phyloP scores from a whole-genome alignment of 2,888 invertebrate genomes.

The Andrena dorsata region DNA sequence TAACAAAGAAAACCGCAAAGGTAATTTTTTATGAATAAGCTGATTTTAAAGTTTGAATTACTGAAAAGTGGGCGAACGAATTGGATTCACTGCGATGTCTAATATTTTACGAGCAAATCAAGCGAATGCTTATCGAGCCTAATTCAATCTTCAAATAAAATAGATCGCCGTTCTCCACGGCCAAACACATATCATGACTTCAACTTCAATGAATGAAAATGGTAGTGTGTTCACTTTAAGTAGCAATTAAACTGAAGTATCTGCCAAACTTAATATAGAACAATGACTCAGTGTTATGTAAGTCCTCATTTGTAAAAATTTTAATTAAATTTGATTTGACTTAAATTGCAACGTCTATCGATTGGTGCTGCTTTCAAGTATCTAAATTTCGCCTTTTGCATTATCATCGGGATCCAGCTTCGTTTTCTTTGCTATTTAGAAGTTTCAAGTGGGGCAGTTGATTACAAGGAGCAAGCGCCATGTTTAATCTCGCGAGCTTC shows the following conservation, averaged over 20 bases:
- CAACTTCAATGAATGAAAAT: neutral
- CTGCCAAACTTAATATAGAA: no score
- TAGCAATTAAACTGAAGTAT: no score
- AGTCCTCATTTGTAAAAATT: neutral
- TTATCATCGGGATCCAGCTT: neutral
- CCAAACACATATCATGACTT: neutral
- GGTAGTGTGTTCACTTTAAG: no score
- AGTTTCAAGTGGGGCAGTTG: neutral
- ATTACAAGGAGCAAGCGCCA: constrained; percentile 23
- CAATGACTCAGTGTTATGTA: no score
- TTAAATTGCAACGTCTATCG: neutral
- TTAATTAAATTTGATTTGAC: neutral
- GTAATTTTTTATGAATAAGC: neutral
- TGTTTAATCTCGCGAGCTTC: constrained; percentile 8
- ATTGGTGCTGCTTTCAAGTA: neutral
- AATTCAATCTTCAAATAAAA: constrained; percentile 35
- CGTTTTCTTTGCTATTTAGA: neutral
- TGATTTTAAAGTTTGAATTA: neutral
- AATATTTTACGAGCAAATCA: neutral
- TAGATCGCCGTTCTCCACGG: neutral
- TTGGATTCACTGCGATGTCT: neutral
- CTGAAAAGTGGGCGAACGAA: neutral
- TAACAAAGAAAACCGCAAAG: neutral
- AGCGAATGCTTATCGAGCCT: constrained; percentile 19
- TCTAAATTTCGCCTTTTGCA: neutral